Evolutionary conservation across 1,140 invertebrate species (phyloP), one percentile per base, ranked within the genome.

Genomic region (Drosophila insularis): DNA sequence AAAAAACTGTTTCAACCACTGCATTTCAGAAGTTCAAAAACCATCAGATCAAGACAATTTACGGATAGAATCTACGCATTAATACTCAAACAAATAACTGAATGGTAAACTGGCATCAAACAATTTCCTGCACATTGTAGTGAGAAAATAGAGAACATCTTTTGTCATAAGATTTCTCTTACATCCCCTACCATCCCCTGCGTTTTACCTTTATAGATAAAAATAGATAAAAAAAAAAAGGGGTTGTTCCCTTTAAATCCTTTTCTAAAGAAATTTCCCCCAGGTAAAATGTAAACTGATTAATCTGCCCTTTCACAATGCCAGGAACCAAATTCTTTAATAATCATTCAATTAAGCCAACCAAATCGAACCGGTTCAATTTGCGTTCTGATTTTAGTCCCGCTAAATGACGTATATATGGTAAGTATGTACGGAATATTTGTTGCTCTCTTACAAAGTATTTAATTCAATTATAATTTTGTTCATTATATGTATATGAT

Each of bases 351-450:
- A 43, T 74, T 35, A 21, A 27, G 62, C 46, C 19, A 66, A 73
- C 62, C 69, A 67, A 81, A 68, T 37, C 61, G 59, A 84, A 84
- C 76, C 68, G 68, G 68, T 79, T 84, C 50, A 56, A 76, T 66
- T 60, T 78, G 56, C 71, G 63, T 32, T 62, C 67, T 54, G 61
- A 55, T 63, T 73, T 63, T 43, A 60, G 32, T 60, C 43, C 43
- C 43, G 43, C 43, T 21, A 50, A 50, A 21, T 50, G 43, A 50
- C 43, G 43, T 50, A 27, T 27, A 27, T 27, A 27, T 17, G 10
- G 14, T 19, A n/a, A n/a, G 19, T 21, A 50, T 50, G 43, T 50
- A n/a, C n/a, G n/a, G 6, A 21, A 50, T 21, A 11, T 50, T 50
- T 50, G 14, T 14, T 19, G 17, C 43, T 50, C 43, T 50, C 1